Evolutionary conservation across 1,140 invertebrate species (phyloP), one percentile per base, ranked within the genome.

Genomic region (Drosophila busckii): DNA sequence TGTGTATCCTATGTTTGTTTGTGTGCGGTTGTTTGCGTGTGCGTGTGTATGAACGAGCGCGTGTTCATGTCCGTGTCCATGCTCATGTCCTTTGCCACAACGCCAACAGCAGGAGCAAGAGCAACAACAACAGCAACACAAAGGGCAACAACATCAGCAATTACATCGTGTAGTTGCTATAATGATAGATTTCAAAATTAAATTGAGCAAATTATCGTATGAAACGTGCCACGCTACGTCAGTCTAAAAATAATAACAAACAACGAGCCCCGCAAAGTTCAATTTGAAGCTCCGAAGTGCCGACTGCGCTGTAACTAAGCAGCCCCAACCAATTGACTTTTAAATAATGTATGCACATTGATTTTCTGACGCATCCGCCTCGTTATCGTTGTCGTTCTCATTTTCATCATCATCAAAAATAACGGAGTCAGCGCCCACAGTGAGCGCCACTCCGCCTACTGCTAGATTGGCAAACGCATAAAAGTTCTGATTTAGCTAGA

Each of bases 1-100:
- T 80, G 75, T 80, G 73, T 80, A 80, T 82, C 73, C 73, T 75
- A 80, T 80, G 69, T 82, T n/a, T n/a, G n/a, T n/a, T n/a, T n/a
- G n/a, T n/a, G n/a, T n/a, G n/a, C n/a, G n/a, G n/a, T n/a, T n/a
- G n/a, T n/a, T n/a, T n/a, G n/a, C n/a, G n/a, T n/a, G n/a, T n/a
- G n/a, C n/a, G n/a, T 73, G 54, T 73, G 53, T 58, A 44, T 58
- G 75, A 53, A 54, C 45, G 48, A 63, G 48, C 48, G 61, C 61
- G 61, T 56, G 46, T 55, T 17, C 40, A 45, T 41, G 25, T 35
- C 22, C 44, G 34, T 49, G 63, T 35, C 34, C 28, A 7, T 44
- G 38, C 41, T 44, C 35, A 7, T 63, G 60, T 65, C 35, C 70
- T 68, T 55, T 45, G 62, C 45, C 41, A 53, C 44, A 62, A 34